Conservation (phyloP, 2,113 vertebrate genomes). For the Psophia crepitans region DNA sequence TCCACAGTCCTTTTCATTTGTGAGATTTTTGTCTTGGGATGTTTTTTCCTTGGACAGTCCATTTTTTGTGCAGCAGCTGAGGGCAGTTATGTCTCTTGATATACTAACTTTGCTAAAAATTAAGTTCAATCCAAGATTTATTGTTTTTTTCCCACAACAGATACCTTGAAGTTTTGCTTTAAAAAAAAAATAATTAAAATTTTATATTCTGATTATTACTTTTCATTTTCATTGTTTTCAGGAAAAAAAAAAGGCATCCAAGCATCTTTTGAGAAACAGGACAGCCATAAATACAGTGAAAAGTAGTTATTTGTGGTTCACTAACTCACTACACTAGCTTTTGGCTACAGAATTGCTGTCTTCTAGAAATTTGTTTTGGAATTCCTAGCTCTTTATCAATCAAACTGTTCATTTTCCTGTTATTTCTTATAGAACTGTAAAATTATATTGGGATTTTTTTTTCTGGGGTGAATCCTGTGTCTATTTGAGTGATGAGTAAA, state of each 20-base stretch:
- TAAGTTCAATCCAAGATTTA: neutral
- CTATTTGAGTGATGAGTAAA: neutral
- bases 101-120: neutral
- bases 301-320: neutral
- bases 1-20: neutral
- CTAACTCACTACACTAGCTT: neutral
- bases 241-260: neutral
- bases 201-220: neutral
- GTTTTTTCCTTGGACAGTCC: neutral
- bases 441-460: neutral
- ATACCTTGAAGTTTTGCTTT: neutral
- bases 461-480: neutral
- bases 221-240: neutral
- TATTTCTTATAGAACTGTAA: neutral
- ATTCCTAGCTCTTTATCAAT: neutral
- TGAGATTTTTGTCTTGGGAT: neutral
- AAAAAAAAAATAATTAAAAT: neutral
- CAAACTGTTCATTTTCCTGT: neutral
- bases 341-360: neutral
- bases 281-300: neutral
- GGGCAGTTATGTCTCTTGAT: neutral
- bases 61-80: neutral
- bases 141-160: neutral
- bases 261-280: neutral
- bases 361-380: neutral